Percentiles rank a stretch among this genome's conserved stretches.
phyloP scores from a whole-genome alignment of 1,140 invertebrate genomes.

The Zaprionus gabonicus region DNA sequence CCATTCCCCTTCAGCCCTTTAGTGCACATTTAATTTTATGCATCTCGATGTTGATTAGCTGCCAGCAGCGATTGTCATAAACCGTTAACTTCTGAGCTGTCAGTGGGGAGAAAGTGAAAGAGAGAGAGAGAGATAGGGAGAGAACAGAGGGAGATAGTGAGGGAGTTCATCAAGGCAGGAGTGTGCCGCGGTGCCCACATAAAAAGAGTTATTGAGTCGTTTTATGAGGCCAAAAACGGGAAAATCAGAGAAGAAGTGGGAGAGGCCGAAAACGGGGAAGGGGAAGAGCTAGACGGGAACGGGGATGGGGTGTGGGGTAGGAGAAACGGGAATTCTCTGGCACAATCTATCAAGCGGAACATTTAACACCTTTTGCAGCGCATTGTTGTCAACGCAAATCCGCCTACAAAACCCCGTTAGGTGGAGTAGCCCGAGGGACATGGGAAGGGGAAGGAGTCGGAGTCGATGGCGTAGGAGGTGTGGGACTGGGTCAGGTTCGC shows the following conservation, averaged over 20 bases:
- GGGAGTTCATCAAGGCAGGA: conserved; percentile 54
- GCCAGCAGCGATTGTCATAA: conserved; percentile 64
- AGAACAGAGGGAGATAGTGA: neutral
- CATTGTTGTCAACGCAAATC: conserved; percentile 50
- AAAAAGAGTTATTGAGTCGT: conserved; percentile 54
- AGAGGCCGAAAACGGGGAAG: neutral
- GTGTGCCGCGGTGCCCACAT: conserved; percentile 54
- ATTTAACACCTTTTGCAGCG: conserved; percentile 68
- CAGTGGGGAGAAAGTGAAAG: conserved; percentile 3
- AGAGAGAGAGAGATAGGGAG: neutral
- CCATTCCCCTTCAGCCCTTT: conserved; percentile 17
- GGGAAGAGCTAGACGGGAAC: neutral
- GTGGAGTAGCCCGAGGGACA: conserved; percentile 6
- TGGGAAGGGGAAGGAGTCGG: conserved; percentile 6
- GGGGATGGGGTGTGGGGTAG: neutral
- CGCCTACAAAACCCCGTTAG: conserved; percentile 78
- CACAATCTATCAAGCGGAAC: conserved; percentile 66
- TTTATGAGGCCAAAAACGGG: conserved; percentile 25
- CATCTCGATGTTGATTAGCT: conserved; percentile 79
- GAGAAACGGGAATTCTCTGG: conserved; percentile 9
- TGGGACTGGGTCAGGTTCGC: conserved; percentile 21
- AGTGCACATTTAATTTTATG: conserved; percentile 77
- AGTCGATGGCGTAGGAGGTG: conserved; percentile 1
- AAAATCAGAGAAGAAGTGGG: neutral
- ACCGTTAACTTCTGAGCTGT: conserved; percentile 26